Conservation (phyloP, 2,797 vertebrate genomes). For the Gymnothorax javanicus region DNA sequence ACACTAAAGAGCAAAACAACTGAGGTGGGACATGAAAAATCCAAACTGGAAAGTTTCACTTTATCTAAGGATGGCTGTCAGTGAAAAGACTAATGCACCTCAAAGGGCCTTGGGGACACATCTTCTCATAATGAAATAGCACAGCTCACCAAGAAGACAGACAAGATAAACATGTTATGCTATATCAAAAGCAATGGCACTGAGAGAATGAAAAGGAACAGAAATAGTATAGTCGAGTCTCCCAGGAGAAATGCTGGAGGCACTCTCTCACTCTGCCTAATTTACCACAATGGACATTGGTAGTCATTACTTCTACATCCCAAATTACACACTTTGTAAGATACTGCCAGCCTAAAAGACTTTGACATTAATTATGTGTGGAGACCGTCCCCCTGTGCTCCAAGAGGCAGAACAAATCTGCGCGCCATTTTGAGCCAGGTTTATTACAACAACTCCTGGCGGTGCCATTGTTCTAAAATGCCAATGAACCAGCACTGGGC, state of each 20-base stretch:
- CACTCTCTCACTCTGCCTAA: slow-evolving; percentile 44
- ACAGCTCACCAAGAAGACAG: slow-evolving; percentile 49
- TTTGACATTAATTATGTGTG: slow-evolving; percentile 13
- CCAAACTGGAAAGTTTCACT: background rate
- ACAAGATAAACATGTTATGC: slow-evolving; percentile 47
- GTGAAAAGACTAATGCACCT: background rate
- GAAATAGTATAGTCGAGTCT: slow-evolving; percentile 7
- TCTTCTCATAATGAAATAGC: slow-evolving; percentile 45
- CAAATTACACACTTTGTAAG: slow-evolving; percentile 7
- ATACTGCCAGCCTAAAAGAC: background rate
- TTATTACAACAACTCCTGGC: background rate
- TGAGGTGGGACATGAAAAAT: background rate
- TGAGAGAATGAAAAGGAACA: slow-evolving; percentile 35
- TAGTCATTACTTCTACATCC: slow-evolving; percentile 30
- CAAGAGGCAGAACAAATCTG: background rate
- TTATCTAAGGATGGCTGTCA: background rate
- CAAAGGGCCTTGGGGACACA: slow-evolving; percentile 43
- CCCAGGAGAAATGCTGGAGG: slow-evolving; percentile 36
- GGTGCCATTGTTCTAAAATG: background rate
- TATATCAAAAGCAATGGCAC: slow-evolving; percentile 35
- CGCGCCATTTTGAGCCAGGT: background rate
- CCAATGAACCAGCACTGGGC: background rate
- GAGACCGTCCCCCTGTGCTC: background rate
- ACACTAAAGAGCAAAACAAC: slow-evolving; percentile 39
- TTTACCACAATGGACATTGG: slow-evolving; percentile 45